Conservation (phyloP, 2,797 vertebrate species). For the Phaenicophaeus curvirostris region DNA sequence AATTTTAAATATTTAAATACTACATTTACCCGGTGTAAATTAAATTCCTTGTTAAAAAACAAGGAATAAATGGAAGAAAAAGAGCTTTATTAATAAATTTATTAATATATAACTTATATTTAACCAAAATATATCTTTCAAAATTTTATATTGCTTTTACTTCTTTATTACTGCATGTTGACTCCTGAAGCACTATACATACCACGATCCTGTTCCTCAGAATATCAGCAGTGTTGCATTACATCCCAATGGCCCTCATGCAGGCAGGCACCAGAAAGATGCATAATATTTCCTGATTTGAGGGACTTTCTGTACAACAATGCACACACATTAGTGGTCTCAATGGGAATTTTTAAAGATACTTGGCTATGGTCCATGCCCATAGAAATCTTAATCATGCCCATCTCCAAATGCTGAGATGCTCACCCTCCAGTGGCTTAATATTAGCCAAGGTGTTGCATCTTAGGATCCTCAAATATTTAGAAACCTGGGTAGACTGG, state of each 20-base stretch:
- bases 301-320: neutral
- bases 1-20: constrained; percentile 74
- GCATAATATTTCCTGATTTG: neutral
- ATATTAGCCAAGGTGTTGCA: neutral
- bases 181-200: neutral
- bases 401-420: neutral
- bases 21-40: constrained; percentile 43
- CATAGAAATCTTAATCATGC: neutral
- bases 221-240: neutral
- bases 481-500: neutral
- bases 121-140: neutral
- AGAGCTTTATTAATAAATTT: neutral
- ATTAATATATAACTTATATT: neutral
- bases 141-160: neutral
- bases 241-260: rapidly evolving
- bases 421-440: neutral
- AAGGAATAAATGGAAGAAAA: neutral
- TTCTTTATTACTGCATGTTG: neutral
- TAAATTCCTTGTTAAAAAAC: neutral
- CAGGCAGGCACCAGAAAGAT: neutral
- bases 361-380: neutral
- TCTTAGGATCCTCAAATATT: neutral
- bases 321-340: neutral
- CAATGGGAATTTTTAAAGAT: neutral
- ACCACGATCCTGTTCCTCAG: neutral